Evolutionary conservation across 2,888 invertebrate species (phyloP).

Genomic region (Drosophila nigricruria): DNA sequence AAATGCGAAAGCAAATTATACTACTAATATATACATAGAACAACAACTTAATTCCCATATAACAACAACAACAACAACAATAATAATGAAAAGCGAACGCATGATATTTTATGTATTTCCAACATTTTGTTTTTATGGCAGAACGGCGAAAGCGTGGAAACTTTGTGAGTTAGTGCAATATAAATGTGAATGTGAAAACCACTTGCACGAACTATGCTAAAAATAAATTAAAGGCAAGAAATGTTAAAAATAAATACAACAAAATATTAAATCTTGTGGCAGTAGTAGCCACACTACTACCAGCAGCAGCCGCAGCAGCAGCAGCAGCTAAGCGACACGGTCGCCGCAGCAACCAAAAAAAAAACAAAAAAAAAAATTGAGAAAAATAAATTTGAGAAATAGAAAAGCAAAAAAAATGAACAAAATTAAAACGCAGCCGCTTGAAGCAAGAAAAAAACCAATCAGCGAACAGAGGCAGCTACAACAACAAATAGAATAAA

Average conservation of each 20-base stretch:
- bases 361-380: constrained; percentile 2
- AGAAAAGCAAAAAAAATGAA: constrained; percentile 61
- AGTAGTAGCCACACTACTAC: constrained; percentile 28
- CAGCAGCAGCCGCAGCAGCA: constrained; percentile 11
- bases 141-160: constrained; percentile 52
- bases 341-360: constrained; percentile 26
- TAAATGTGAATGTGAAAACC: constrained; percentile 58
- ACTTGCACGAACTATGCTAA: constrained; percentile 65
- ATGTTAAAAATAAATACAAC: constrained; percentile 71
- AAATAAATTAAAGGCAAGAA: constrained; percentile 72
- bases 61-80: constrained; percentile 9
- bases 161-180: constrained; percentile 60
- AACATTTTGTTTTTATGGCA: constrained; percentile 44
- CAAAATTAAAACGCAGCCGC: constrained; percentile 73
- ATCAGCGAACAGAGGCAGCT: constrained; percentile 56
- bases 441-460: constrained; percentile 66
- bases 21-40: constrained; percentile 10
- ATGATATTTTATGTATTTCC: constrained; percentile 24
- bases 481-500: constrained; percentile 36
- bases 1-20: constrained; percentile 38
- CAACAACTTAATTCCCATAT: constrained; percentile 50
- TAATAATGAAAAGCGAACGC: constrained; percentile 21
- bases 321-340: constrained; percentile 40
- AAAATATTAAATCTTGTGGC: constrained; percentile 66
- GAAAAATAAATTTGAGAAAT: constrained; percentile 3